Percentiles rank a stretch among this genome's conserved stretches.
These are phyloP conservation scores for Ariopsis seemanni DNA, from an alignment of 2,113 vertebrate genomes.

Conservation along the genomic window DNA sequence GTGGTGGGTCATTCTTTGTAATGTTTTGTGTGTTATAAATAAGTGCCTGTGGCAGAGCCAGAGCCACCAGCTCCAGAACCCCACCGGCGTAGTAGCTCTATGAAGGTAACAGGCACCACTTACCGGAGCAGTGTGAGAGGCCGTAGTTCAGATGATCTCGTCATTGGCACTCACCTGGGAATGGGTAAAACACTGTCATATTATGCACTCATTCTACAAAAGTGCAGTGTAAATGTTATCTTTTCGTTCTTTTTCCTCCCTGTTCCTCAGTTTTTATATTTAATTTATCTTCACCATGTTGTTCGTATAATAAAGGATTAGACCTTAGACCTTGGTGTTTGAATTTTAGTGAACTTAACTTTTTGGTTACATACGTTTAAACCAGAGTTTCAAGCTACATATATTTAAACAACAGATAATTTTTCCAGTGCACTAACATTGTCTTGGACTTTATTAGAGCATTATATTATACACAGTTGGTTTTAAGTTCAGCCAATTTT, in stretches of 20 bases:
- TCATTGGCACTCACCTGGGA: constrained; percentile 78
- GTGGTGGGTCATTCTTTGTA: constrained; percentile 41
- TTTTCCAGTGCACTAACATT: background rate
- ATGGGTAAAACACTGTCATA: constrained; percentile 64
- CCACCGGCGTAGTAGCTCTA: constrained; percentile 82
- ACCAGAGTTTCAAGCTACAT: background rate
- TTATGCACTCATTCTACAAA: background rate
- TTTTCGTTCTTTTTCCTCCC: background rate
- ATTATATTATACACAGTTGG: background rate
- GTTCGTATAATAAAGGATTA: background rate
- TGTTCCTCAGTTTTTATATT: background rate
- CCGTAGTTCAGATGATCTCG: constrained; percentile 78
- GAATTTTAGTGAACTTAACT: background rate
- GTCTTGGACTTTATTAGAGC: background rate
- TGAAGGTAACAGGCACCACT: constrained; percentile 81
- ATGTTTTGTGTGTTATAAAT: constrained; percentile 53
- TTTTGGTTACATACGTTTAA: background rate
- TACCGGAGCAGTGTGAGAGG: constrained; percentile 80
- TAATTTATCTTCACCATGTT: background rate
- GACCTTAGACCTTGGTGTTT: background rate
- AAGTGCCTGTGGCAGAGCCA: constrained; percentile 70
- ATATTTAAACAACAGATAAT: background rate
- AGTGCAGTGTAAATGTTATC: background rate
- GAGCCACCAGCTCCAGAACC: constrained; percentile 75
- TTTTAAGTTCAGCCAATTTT: background rate